These are phyloP conservation scores for Pomacea maculata DNA, from an alignment of 1,140 invertebrate species.

Conservation along the genomic window DNA sequence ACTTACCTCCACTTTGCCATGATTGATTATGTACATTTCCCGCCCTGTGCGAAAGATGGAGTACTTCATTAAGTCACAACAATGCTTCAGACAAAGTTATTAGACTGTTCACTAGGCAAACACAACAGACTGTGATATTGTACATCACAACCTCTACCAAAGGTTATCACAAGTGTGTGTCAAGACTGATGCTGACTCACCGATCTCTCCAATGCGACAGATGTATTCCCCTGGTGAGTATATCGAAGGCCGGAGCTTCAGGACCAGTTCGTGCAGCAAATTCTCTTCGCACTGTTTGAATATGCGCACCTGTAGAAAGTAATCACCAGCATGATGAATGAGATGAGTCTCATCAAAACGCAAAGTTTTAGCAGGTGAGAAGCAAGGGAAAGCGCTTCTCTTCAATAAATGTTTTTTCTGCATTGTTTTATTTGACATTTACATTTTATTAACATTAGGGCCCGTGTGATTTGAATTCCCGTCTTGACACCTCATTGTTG, in stretches of 20 bases:
- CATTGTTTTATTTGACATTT: not conserved
- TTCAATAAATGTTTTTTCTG: not conserved
- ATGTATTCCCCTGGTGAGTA: slow-evolving; percentile 60
- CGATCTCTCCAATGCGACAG: slow-evolving; percentile 75
- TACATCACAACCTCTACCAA: no score
- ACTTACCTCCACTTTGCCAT: slow-evolving; percentile 92
- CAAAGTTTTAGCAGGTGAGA: no score
- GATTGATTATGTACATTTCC: slow-evolving; percentile 98
- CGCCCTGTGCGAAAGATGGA: slow-evolving; percentile 65
- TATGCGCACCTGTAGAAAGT: slow-evolving; percentile 73
- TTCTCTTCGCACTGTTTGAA: slow-evolving; percentile 61
- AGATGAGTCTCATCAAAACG: not conserved
- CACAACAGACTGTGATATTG: no score
- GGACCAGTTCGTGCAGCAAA: slow-evolving; percentile 52
- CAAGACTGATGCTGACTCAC: slow-evolving; percentile 68
- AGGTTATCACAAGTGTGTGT: no score
- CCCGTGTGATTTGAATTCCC: no score
- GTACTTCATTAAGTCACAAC: no score
- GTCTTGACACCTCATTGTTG: no score
- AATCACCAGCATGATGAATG: slow-evolving; percentile 67
- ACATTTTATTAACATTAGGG: not conserved
- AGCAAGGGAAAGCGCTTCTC: no score
- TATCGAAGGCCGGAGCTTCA: slow-evolving; percentile 54
- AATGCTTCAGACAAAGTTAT: no score
- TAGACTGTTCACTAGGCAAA: no score